Percentiles rank a stretch among this genome's conserved stretches.
Evolutionary conservation across 1,140 invertebrate genomes (phyloP).

Genomic region (Proales similis): DNA sequence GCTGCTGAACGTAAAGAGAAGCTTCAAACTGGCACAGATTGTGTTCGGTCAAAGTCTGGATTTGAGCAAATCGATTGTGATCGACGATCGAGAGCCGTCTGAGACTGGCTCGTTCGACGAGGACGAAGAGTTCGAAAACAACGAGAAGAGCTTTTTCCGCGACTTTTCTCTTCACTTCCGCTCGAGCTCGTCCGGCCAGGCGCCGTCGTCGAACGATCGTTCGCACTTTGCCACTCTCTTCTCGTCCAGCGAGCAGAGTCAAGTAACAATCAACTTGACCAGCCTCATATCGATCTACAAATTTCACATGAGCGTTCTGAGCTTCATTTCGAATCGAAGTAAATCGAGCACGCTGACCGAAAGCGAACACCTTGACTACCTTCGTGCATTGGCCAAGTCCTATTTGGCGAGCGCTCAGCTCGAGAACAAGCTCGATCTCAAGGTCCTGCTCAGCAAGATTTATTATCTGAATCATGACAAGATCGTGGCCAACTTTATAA

Average conservation of each 20-base stretch:
- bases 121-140: conserved; percentile 13
- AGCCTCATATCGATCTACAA: conserved; percentile 15
- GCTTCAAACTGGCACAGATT: conserved; percentile 3
- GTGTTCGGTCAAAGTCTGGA: background rate
- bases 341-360: background rate
- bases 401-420: conserved; percentile 3
- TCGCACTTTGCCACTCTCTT: background rate
- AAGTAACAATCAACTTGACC: conserved; percentile 25
- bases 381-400: background rate
- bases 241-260: background rate
- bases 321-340: background rate
- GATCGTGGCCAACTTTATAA: conserved; percentile 5
- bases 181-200: background rate
- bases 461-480: conserved; percentile 30
- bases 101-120: background rate
- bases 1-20: conserved; percentile 15
- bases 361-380: background rate
- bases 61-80: conserved; percentile 5
- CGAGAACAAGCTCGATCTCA: conserved; percentile 15
- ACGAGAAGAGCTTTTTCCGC: conserved; percentile 35
- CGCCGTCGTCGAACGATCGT: background rate
- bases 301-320: conserved; percentile 21
- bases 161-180: conserved; percentile 17
- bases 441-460: conserved; percentile 32
- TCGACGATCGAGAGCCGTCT: background rate